These are phyloP conservation scores for Acronicta alni DNA, from an alignment of 2,888 invertebrate genomes.

Conservation along the genomic window DNA sequence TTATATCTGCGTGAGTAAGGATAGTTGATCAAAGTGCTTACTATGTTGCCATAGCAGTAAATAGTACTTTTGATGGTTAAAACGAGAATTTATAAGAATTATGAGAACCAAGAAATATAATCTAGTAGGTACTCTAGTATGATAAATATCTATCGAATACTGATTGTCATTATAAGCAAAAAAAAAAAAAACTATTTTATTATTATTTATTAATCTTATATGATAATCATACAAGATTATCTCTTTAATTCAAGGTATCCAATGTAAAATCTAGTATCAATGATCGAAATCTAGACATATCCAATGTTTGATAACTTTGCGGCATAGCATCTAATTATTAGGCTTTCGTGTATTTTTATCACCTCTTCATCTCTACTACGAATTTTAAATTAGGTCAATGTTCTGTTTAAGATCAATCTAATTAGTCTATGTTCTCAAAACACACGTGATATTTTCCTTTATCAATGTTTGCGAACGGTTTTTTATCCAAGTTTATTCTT, in stretches of 20 bases:
- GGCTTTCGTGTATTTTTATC: conserved; percentile 17
- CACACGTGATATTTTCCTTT: too few species aligned
- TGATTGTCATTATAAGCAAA: background rate
- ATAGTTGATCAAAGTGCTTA: background rate
- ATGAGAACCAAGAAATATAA: too few species aligned
- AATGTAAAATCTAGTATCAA: conserved; percentile 8
- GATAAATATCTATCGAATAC: background rate
- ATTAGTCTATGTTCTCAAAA: too few species aligned
- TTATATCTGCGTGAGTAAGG: conserved; percentile 1
- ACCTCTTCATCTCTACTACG: conserved; percentile 10
- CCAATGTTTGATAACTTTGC: conserved; percentile 19
- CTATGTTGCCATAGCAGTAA: too few species aligned
- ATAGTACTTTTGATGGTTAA: too few species aligned
- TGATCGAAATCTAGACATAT: conserved; percentile 14
- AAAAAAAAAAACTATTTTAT: too few species aligned
- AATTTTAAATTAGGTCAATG: conserved; percentile 13
- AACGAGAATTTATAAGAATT: too few species aligned
- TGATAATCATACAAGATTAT: conserved; percentile 28
- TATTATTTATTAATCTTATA: too few species aligned
- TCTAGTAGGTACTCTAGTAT: too few species aligned
- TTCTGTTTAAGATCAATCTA: background rate
- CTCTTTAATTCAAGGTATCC: conserved; percentile 9
- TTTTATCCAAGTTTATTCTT: conserved; percentile 33
- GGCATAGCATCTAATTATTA: conserved; percentile 27
- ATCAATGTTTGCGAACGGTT: background rate